phyloP scores from a whole-genome alignment of 2,113 vertebrate genomes.

The Cottus gobio region DNA sequence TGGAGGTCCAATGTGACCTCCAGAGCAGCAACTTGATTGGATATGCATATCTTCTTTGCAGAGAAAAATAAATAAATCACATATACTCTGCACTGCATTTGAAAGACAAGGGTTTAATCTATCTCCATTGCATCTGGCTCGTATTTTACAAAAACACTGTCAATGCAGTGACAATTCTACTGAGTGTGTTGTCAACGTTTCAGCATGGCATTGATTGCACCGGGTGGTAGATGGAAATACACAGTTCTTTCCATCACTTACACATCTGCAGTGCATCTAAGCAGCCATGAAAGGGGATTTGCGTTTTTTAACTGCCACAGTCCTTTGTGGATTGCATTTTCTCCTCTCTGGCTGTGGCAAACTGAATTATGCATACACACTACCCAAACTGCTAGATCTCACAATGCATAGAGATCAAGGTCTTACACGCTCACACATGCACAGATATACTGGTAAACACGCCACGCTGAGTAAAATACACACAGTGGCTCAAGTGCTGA shows the following conservation, averaged over 20 bases:
- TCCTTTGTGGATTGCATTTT: slow-evolving; percentile 55
- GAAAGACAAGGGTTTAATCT: slow-evolving; percentile 34
- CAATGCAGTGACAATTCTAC: neutral
- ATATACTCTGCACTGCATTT: slow-evolving; percentile 3
- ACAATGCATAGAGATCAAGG: slow-evolving; percentile 9
- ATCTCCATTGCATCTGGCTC: neutral
- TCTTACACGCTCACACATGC: neutral
- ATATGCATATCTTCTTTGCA: slow-evolving; percentile 42
- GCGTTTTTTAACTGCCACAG: slow-evolving; percentile 37
- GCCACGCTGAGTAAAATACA: neutral
- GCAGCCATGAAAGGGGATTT: slow-evolving; percentile 69
- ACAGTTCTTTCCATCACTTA: slow-evolving; percentile 28
- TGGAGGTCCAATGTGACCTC: slow-evolving; percentile 21
- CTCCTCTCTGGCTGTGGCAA: slow-evolving; percentile 47
- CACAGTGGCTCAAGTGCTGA: neutral
- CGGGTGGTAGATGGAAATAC: slow-evolving; percentile 32
- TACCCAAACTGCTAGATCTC: slow-evolving; percentile 33
- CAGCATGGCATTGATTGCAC: slow-evolving; percentile 20
- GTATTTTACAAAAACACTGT: slow-evolving; percentile 25
- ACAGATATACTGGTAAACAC: neutral
- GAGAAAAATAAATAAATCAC: slow-evolving; percentile 25
- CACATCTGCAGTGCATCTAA: slow-evolving; percentile 54
- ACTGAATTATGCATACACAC: slow-evolving; percentile 56
- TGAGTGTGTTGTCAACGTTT: slow-evolving; percentile 5
- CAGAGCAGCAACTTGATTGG: slow-evolving; percentile 40